Percentiles rank a stretch among this genome's conserved stretches.
These are phyloP conservation scores for Pelusios castaneus DNA, from an alignment of 2,113 vertebrate species.

Conservation along the genomic window DNA sequence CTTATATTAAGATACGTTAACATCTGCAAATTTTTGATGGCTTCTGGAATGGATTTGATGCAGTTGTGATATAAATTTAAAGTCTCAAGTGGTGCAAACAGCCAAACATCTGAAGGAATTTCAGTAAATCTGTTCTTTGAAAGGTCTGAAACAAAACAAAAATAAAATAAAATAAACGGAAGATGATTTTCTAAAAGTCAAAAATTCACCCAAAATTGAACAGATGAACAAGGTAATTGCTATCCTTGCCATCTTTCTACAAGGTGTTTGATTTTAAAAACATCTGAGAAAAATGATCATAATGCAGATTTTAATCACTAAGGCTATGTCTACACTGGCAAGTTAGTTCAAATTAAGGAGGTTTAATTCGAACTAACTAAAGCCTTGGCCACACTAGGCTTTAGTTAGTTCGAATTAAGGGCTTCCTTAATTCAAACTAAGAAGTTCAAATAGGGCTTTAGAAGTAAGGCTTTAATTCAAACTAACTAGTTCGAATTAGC, in stretches of 20 bases:
- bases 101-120: constrained; percentile 93
- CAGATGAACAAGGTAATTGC: background rate
- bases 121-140: constrained; percentile 97
- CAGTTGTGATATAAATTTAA: constrained; percentile 99
- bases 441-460: too few species aligned
- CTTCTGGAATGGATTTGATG: constrained; percentile 96
- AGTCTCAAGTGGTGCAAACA: constrained; percentile 94
- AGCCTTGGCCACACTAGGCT: too few species aligned
- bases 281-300: background rate
- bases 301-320: background rate
- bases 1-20: constrained; percentile 98
- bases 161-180: background rate
- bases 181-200: background rate
- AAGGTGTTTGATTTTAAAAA: constrained; percentile 11
- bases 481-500: too few species aligned
- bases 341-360: too few species aligned
- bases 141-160: constrained; percentile 83
- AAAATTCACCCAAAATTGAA: background rate
- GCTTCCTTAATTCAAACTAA: too few species aligned
- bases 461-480: too few species aligned
- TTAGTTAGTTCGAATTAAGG: too few species aligned
- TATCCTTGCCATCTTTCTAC: constrained; percentile 38
- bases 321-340: too few species aligned
- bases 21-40: constrained; percentile 97
- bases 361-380: too few species aligned